Evolutionary conservation across 2,888 invertebrate species (phyloP).

Genomic region (Piscicola geometra): DNA sequence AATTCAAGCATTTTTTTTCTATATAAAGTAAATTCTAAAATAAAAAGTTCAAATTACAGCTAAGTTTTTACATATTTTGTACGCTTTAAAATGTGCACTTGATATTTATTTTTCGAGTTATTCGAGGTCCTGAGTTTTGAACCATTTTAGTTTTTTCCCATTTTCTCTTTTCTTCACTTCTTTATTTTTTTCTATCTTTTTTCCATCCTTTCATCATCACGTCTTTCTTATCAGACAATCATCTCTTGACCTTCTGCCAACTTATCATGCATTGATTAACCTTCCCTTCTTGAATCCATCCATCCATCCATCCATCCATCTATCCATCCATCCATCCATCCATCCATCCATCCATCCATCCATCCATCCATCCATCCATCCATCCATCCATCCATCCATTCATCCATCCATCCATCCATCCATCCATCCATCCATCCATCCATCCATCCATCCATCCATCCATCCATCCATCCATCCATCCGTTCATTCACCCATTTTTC

Average conservation of each 20-base stretch:
- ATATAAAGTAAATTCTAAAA: too few relatives aligned
- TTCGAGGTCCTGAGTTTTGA: background rate
- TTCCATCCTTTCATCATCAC: background rate
- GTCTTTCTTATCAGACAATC: too few relatives aligned
- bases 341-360: background rate
- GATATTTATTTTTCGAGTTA: too few relatives aligned
- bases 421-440: background rate
- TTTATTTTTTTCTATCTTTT: conserved; percentile 11
- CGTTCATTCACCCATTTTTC: conserved; percentile 22
- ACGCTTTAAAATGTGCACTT: too few relatives aligned
- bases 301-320: background rate
- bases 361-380: background rate
- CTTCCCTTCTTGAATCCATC: too few relatives aligned
- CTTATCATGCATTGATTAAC: too few relatives aligned
- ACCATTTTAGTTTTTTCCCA: background rate
- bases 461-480: background rate
- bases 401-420: background rate
- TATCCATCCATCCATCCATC: background rate
- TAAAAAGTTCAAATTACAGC: too few relatives aligned
- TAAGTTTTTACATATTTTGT: too few relatives aligned
- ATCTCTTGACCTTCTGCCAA: too few relatives aligned
- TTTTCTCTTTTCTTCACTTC: background rate
- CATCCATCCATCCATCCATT: background rate
- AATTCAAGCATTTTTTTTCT: too few relatives aligned
- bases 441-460: background rate